These are phyloP conservation scores for Drosophila truncata DNA, from an alignment of 1,140 invertebrate genomes.

Conservation along the genomic window DNA sequence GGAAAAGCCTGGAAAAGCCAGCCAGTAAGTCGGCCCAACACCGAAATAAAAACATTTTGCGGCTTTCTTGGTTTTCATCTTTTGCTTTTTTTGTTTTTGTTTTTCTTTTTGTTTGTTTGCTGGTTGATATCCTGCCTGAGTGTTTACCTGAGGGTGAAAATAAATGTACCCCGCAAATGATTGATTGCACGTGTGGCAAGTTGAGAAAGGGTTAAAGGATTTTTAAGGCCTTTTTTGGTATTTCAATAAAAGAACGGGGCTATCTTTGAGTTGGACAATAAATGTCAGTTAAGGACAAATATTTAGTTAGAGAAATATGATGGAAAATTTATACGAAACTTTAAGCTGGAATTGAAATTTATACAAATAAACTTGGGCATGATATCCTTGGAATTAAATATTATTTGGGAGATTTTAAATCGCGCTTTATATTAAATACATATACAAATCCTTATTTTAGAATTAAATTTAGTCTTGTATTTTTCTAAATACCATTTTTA, in stretches of 20 bases:
- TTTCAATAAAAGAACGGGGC: background rate
- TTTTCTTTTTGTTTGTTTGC: conserved; percentile 32
- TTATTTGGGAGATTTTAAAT: no score
- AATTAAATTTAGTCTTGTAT: no score
- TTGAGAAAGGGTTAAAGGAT: background rate
- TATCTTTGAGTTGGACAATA: background rate
- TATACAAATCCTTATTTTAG: no score
- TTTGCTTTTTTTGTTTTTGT: conserved; percentile 24
- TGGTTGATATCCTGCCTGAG: conserved; percentile 29
- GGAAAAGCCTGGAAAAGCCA: conserved; percentile 13
- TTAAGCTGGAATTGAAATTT: background rate
- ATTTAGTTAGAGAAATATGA: background rate
- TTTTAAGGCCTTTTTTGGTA: background rate
- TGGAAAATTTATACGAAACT: background rate
- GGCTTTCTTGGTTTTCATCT: conserved; percentile 42
- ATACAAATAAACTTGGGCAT: background rate
- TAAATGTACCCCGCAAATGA: background rate
- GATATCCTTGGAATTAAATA: background rate
- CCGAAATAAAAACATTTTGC: conserved; percentile 45
- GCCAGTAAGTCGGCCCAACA: conserved; percentile 37
- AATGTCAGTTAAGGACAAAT: background rate
- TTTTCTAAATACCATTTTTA: background rate
- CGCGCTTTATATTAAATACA: no score
- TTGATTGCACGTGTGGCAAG: conserved; percentile 19
- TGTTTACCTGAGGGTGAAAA: conserved; percentile 32